Evolutionary conservation across 2,888 invertebrate genomes (phyloP).

Genomic region (Andricus curvator): DNA sequence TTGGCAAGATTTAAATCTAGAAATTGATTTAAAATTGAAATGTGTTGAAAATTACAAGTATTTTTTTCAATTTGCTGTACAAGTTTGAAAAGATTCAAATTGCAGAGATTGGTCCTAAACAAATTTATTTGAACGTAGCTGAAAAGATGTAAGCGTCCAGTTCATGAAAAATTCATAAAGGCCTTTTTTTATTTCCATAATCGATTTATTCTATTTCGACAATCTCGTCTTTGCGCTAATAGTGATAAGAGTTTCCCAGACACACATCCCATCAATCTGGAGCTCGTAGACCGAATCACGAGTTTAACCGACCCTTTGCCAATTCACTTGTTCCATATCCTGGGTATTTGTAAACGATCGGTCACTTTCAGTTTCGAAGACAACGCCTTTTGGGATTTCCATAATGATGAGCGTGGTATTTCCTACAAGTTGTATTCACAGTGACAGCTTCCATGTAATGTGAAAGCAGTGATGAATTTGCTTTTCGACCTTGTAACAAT

Average conservation of each 20-base stretch:
- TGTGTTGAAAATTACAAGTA: no score
- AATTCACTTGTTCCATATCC: conserved; percentile 22
- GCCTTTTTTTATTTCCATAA: conserved; percentile 9
- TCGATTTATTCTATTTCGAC: conserved; percentile 35
- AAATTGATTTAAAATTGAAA: no score
- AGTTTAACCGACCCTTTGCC: conserved; percentile 35
- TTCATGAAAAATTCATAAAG: conserved; percentile 11
- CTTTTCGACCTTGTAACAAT: conserved; percentile 27
- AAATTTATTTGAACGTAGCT: not conserved
- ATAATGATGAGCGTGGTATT: conserved; percentile 4
- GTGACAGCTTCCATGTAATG: not conserved
- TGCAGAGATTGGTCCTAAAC: not conserved
- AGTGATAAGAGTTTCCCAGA: conserved; percentile 7
- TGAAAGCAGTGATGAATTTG: conserved; percentile 11
- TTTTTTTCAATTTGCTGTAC: no score
- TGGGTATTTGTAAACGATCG: conserved; percentile 37
- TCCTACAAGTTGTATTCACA: conserved; percentile 9
- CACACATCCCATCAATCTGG: conserved; percentile 36
- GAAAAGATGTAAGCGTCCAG: not conserved
- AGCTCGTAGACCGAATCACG: conserved; percentile 11
- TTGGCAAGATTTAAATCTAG: no score
- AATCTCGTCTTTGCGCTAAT: not conserved
- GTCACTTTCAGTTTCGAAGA: conserved; percentile 35
- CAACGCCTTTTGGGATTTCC: not conserved
- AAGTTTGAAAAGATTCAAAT: no score